Evolutionary conservation across 2,113 vertebrate species (phyloP).

Genomic region (Stegastes partitus): DNA sequence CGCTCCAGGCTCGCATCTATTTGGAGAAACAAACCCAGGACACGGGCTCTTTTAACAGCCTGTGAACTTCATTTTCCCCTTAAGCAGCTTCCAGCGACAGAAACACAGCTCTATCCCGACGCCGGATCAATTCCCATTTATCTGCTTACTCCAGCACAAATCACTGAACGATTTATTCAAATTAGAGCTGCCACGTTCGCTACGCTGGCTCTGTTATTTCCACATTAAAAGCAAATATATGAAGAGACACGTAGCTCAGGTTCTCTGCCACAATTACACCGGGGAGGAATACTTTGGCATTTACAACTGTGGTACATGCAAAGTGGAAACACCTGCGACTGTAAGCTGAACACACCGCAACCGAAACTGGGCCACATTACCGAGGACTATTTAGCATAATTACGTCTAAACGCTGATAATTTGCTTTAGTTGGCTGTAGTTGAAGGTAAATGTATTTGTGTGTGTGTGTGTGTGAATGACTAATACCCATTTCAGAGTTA

Average conservation of each 20-base stretch:
- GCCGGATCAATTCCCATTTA: background rate
- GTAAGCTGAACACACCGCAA: too few relatives aligned
- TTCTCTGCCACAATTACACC: too few relatives aligned
- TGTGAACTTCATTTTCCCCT: slow-evolving; percentile 19
- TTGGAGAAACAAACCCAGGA: slow-evolving; percentile 44
- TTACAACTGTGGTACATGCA: too few relatives aligned
- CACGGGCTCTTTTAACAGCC: slow-evolving; percentile 20
- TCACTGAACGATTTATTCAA: background rate
- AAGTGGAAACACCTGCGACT: too few relatives aligned
- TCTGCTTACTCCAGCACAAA: background rate
- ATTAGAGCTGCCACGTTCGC: background rate
- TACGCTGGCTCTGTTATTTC: background rate
- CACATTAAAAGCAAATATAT: background rate
- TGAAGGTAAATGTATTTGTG: too few relatives aligned
- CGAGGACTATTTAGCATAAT: too few relatives aligned
- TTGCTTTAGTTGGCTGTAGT: too few relatives aligned
- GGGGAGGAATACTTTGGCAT: too few relatives aligned
- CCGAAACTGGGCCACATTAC: too few relatives aligned
- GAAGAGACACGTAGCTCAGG: background rate
- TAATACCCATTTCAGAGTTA: too few relatives aligned
- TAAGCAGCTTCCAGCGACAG: slow-evolving; percentile 13
- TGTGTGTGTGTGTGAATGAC: too few relatives aligned
- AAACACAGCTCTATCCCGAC: slow-evolving; percentile 3
- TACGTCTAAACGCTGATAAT: too few relatives aligned
- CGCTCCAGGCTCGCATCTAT: slow-evolving; percentile 53